These are phyloP conservation scores for Tenthredo scrophulariae DNA, from an alignment of 2,888 invertebrate genomes.

Conservation along the genomic window DNA sequence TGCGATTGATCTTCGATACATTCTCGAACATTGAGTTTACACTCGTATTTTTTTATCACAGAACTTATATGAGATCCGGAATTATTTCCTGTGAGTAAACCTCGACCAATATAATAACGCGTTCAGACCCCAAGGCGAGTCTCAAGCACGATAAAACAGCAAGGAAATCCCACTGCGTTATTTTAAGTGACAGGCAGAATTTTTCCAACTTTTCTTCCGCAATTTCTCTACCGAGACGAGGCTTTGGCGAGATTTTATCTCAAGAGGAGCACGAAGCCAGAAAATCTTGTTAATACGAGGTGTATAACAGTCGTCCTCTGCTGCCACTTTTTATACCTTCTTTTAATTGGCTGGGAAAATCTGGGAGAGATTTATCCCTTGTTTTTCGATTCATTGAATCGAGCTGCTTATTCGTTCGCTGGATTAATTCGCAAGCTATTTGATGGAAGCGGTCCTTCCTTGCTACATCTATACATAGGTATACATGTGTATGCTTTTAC, in stretches of 20 bases:
- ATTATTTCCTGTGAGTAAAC: not conserved
- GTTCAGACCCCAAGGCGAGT: not conserved
- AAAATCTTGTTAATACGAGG: slow-evolving; percentile 2
- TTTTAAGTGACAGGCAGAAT: slow-evolving; percentile 24
- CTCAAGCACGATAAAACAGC: slow-evolving; percentile 8
- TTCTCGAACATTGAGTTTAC: not conserved
- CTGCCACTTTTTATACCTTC: not conserved
- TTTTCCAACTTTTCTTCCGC: not conserved
- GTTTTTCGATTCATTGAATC: not conserved
- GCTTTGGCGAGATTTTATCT: not conserved
- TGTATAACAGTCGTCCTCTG: not conserved
- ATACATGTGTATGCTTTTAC: not conserved
- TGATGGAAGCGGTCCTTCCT: not conserved
- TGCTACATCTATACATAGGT: not conserved
- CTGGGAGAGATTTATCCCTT: not conserved
- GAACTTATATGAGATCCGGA: not conserved
- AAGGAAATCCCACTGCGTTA: slow-evolving; percentile 12
- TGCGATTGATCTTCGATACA: not conserved
- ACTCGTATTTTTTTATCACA: not conserved
- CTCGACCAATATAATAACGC: slow-evolving; percentile 12
- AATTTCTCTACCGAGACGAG: slow-evolving; percentile 11
- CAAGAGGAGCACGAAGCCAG: not conserved
- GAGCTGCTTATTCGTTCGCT: not conserved
- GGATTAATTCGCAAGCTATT: not conserved
- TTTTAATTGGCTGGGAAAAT: slow-evolving; percentile 22